Base-by-base conservation (phyloP, 1,140 invertebrate genomes). In the Nymphalis io region DNA sequence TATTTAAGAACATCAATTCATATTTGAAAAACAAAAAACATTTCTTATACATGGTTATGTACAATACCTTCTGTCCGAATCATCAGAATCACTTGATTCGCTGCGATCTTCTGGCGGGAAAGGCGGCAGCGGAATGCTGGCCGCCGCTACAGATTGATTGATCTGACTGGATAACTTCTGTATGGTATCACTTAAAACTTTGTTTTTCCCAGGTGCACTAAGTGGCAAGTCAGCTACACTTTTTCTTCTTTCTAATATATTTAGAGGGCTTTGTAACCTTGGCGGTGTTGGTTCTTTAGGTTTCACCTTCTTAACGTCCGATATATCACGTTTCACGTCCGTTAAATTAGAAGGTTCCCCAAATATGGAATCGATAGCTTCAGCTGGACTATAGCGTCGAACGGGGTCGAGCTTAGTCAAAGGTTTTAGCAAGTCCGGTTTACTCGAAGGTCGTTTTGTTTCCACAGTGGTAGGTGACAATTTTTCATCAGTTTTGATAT, bases 21-120 rank as follows among this genome's bases (percentile, higher is more conserved):
- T n/a, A n/a, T n/a, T n/a, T n/a, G n/a, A n/a, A n/a, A n/a, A n/a
- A n/a, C n/a, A n/a, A n/a, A n/a, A n/a, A n/a, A n/a, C n/a, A n/a
- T n/a, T 55, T 12, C 13, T 63, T 18, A 21, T 5, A 27, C 5
- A 5, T 33, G 4, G 4, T 2, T 23, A 23, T 23, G 4, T 33
- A 23, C 94, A 90, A 27, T 94, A 92, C 74, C 95, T 92, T 71
- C 94, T 92, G 78, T 96, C 95, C 0, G 95, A 95, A 81, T 96
- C 95, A 64, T 95, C 95, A 68, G 94, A 95, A 72, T 96, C 95
- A 1, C 91, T 92, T 39, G 92, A 78, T 79, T 93, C 74, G 86
- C 90, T 81, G 86, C 91, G 80, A 67, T 93, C 87, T 72, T 85
- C 89, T 10, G 84, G 38, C 16, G 82, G 83, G 73, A 90, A 91